phyloP scores from a whole-genome alignment of 2,797 vertebrate genomes.

The Hapalemur alaotrensis region DNA sequence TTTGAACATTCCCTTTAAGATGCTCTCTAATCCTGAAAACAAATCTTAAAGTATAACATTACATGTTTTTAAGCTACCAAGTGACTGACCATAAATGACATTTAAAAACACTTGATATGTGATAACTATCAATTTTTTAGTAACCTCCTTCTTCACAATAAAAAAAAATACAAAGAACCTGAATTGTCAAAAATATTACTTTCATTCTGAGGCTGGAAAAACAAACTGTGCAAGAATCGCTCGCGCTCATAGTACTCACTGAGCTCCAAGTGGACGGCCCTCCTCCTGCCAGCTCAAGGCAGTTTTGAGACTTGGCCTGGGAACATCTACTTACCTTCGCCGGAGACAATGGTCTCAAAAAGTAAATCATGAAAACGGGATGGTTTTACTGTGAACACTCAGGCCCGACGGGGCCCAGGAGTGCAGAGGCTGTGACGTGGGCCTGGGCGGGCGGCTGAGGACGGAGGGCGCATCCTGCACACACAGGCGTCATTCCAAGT shows the following conservation, averaged over 20 bases:
- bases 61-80: neutral
- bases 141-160: neutral
- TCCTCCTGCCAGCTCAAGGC: neutral
- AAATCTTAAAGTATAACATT: neutral
- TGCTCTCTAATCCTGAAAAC: neutral
- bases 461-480: no score
- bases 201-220: neutral
- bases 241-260: fast-evolving
- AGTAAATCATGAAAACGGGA: neutral
- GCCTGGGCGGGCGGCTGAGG: neutral
- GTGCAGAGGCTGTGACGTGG: neutral
- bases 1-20: neutral
- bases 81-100: neutral
- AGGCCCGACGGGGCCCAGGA: neutral
- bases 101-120: neutral
- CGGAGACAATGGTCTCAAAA: neutral
- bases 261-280: fast-evolving
- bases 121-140: neutral
- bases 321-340: neutral
- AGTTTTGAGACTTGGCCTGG: fast-evolving
- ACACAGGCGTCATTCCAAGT: neutral
- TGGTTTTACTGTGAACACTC: neutral
- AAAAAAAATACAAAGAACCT: neutral
- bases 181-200: neutral
- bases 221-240: neutral